phyloP scores from a whole-genome alignment of 2,113 vertebrate genomes.

The Arenaria interpres region DNA sequence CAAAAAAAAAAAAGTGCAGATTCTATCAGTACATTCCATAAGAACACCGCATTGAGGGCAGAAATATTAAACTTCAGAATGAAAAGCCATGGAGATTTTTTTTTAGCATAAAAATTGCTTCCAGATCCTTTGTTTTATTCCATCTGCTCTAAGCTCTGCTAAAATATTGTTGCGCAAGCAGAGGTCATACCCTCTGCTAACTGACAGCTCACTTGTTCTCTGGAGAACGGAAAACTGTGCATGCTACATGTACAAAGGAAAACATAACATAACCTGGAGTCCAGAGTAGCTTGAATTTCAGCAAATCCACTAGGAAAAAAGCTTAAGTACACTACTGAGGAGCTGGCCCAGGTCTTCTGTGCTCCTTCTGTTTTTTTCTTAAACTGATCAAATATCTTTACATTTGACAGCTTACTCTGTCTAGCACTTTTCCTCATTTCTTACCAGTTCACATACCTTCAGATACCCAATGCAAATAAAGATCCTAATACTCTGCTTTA shows the following conservation, averaged over 20 bases:
- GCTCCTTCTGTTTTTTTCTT: not conserved
- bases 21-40: not conserved
- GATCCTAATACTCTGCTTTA: not conserved
- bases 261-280: not conserved
- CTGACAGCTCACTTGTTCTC: conserved; percentile 4
- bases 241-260: not conserved
- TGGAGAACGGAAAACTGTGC: not conserved
- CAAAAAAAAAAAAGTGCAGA: not conserved
- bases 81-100: not conserved
- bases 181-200: not conserved
- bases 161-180: not conserved
- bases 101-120: conserved; percentile 12
- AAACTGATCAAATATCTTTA: not conserved
- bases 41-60: not conserved
- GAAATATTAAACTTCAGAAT: not conserved
- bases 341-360: not conserved
- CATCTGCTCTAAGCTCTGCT: not conserved
- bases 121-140: not conserved
- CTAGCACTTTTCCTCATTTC: not conserved
- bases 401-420: not conserved
- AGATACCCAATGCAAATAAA: not conserved
- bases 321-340: not conserved
- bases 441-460: not conserved
- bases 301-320: not conserved
- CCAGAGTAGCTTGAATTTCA: not conserved